Percentiles rank a stretch among this genome's conserved stretches.
Evolutionary conservation across 2,797 vertebrate genomes (phyloP).

Genomic region (Acanthurus tractus): DNA sequence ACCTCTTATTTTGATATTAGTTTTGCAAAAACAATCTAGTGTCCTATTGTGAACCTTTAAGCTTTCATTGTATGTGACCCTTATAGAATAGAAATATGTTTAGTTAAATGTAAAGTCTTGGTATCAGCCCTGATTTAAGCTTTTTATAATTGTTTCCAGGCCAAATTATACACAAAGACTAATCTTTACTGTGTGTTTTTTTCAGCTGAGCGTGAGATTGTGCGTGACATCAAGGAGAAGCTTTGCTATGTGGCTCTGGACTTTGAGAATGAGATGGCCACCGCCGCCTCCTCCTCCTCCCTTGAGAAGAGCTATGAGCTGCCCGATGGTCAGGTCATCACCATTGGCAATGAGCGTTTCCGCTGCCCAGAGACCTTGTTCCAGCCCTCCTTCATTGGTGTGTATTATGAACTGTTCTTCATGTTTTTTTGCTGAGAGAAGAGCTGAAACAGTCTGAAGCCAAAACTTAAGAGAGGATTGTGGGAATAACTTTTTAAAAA

Average conservation of each 20-base stretch:
- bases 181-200: background rate
- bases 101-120: background rate
- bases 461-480: background rate
- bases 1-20: background rate
- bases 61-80: background rate
- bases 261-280: slow-evolving; percentile 88
- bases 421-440: too few relatives aligned
- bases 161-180: background rate
- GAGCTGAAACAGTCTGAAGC: background rate
- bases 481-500: background rate
- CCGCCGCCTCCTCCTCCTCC: slow-evolving; percentile 84
- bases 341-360: slow-evolving; percentile 95
- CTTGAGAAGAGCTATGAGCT: slow-evolving; percentile 89
- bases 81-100: too few relatives aligned
- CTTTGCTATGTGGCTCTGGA: slow-evolving; percentile 88
- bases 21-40: background rate
- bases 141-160: background rate
- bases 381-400: slow-evolving; percentile 94
- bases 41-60: background rate
- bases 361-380: slow-evolving; percentile 94
- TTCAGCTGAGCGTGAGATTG: slow-evolving; percentile 88
- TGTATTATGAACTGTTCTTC: background rate
- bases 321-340: slow-evolving; percentile 95
- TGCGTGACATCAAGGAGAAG: slow-evolving; percentile 90
- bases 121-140: background rate